Evolutionary conservation across 2,888 invertebrate species (phyloP), one percentile per base, ranked within the genome.

Genomic region (Amaurobius ferox): DNA sequence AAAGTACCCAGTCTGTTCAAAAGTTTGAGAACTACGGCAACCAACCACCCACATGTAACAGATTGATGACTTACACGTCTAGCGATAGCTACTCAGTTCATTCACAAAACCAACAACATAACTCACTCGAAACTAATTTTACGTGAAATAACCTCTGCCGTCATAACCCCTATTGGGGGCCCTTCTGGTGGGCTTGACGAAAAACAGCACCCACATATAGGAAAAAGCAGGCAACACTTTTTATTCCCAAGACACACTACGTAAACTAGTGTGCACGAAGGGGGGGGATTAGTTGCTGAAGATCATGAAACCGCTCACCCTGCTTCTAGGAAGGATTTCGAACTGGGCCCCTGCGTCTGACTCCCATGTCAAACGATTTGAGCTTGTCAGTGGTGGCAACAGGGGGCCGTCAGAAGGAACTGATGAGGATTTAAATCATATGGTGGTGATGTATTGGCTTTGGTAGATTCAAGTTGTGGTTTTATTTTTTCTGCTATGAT

Each of bases 291-390:
- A 55, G 55, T 23, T 23, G 55, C 5, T 23, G 5, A 23, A 19
- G 55, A n/a, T 55, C 2, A 23, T n/a, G 23, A 23, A 55, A 23
- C 23, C 55, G 23, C 23, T 23, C 55, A 55, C 55, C 23, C 23
- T 23, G 35, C 35, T 55, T 16, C 19, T 62, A 62, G 62, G 67
- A 70, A 61, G 61, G 70, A 70, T 70, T 78, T 70, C 78, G 39
- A 23, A n/a, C n/a, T n/a, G 61, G 62, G 61, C 30, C 29, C 44
- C 67, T 32, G 13, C 70, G 70, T 70, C 61, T 78, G 78, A 78
- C 70, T 32, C 11, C 70, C 48, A 26, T 55, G 61, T 70, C 62
- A 62, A 70, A 55, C 48, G 78, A 78, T 78, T 78, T 70, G 39
- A 55, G 55, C 29, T 39, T 61, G 70, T 68, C 78, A 78, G 40